Evolutionary conservation across 2,113 vertebrate species (phyloP), one percentile per base, ranked within the genome.

Genomic region (Mesitornis unicolor): DNA sequence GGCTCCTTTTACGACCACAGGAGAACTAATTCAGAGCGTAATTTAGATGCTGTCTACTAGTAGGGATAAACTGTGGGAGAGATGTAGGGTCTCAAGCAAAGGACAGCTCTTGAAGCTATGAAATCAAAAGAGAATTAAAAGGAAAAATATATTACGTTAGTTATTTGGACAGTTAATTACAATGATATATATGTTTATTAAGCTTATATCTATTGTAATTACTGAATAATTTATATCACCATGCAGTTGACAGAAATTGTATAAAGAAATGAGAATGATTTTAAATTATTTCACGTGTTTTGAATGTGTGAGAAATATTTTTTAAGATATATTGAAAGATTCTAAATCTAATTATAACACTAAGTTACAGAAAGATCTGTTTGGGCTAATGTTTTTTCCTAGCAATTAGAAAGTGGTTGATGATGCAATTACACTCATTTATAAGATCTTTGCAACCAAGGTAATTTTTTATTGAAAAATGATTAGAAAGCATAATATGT

Each of bases 131-230:
- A 67, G 38, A 94, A 68, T 84, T 54, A 78, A 59, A 84, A 64
- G 24, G 24, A 47, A 86, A 87, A 87, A 89, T 64, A 48, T 43
- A 89, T 78, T 93, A 63, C 61, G 71, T 42, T 35, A 63, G 56
- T 43, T 80, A 84, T 79, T 90, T 81, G 86, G 84, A 87, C 79
- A 90, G 67, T 90, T 92, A 95, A 93, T 97, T 96, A 83, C 68
- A 80, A 59, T 59, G 70, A 93, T 60, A 31, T 59, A 68, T 68
- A 68, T 57, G 17, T 28, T n/a, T 45, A 91, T 92, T 92, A 81
- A 92, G 35, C 31, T 89, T 82, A 29, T 95, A 96, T 92, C 95
- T 92, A 95, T 71, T 43, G 56, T 60, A 94, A 97, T 95, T 95
- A 71, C 47, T 36, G 51, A 81, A 84, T 87, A 78, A 84, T 87